A percentile compares a stretch with the other conserved stretches of the same genome.
phyloP scores from a whole-genome alignment of 2,113 vertebrate genomes.

The Elanus axillaris region DNA sequence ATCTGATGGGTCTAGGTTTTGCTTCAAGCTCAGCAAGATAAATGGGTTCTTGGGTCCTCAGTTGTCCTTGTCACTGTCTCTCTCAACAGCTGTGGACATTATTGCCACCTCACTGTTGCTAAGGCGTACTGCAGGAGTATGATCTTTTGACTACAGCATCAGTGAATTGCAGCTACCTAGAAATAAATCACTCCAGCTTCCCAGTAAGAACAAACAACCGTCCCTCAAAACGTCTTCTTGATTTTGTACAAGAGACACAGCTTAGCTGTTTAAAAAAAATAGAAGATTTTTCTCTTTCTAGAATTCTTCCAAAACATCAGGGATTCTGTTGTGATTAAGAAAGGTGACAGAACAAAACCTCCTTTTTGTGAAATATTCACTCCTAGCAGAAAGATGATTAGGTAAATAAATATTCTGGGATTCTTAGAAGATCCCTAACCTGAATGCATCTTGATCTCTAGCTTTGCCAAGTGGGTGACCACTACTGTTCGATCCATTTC shows the following conservation, averaged over 20 bases:
- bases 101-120: not conserved
- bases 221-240: not conserved
- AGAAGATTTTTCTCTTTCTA: not conserved
- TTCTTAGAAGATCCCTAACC: not conserved
- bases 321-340: not conserved
- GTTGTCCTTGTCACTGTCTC: not conserved
- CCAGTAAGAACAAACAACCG: not conserved
- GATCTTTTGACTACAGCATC: not conserved
- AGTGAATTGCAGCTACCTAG: not conserved
- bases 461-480: not conserved
- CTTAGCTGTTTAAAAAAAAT: not conserved
- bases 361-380: not conserved
- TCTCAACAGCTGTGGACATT: not conserved
- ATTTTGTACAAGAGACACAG: not conserved
- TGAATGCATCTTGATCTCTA: not conserved
- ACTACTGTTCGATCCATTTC: not conserved
- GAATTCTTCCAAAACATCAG: not conserved
- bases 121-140: fast-evolving
- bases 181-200: not conserved
- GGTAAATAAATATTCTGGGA: not conserved
- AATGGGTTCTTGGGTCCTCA: not conserved
- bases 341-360: not conserved
- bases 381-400: not conserved
- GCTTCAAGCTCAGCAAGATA: not conserved
- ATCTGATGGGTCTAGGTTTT: not conserved